Percentiles rank a stretch among this genome's conserved stretches.
These are phyloP conservation scores for Aleiodes leptofemur DNA, from an alignment of 2,888 invertebrate genomes.

Conservation along the genomic window DNA sequence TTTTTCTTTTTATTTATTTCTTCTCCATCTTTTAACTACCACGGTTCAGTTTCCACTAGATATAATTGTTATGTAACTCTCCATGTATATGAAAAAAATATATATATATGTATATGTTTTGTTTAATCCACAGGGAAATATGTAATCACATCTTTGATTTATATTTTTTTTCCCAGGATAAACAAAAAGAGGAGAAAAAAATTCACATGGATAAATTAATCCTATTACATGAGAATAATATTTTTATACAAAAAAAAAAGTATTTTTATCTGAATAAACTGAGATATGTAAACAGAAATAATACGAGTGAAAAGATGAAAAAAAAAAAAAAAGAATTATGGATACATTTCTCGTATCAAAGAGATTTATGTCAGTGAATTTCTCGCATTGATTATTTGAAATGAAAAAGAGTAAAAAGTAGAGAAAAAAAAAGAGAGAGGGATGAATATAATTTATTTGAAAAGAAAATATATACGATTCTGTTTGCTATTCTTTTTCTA, in stretches of 20 bases:
- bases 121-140: conserved; percentile 11
- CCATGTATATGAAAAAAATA: not conserved
- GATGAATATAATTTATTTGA: too few species aligned
- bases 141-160: conserved; percentile 32
- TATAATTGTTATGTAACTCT: conserved; percentile 30
- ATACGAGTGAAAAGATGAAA: too few species aligned
- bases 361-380: conserved; percentile 2
- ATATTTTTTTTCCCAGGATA: conserved; percentile 29
- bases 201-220: conserved; percentile 18
- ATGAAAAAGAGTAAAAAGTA: too few species aligned
- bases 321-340: conserved; percentile 1
- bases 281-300: not conserved
- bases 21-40: conserved; percentile 1
- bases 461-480: not conserved
- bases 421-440: too few species aligned
- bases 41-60: conserved; percentile 32
- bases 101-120: conserved; percentile 1
- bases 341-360: not conserved
- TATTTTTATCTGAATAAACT: not conserved
- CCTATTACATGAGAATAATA: not conserved
- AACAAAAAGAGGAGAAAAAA: conserved; percentile 1
- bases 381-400: too few species aligned
- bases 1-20: too few species aligned
- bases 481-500: not conserved
- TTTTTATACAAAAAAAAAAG: not conserved